A percentile compares a stretch with the other conserved stretches of the same genome.
Evolutionary conservation across 2,888 invertebrate genomes (phyloP).

Genomic region (Cryptocephalus primarius): DNA sequence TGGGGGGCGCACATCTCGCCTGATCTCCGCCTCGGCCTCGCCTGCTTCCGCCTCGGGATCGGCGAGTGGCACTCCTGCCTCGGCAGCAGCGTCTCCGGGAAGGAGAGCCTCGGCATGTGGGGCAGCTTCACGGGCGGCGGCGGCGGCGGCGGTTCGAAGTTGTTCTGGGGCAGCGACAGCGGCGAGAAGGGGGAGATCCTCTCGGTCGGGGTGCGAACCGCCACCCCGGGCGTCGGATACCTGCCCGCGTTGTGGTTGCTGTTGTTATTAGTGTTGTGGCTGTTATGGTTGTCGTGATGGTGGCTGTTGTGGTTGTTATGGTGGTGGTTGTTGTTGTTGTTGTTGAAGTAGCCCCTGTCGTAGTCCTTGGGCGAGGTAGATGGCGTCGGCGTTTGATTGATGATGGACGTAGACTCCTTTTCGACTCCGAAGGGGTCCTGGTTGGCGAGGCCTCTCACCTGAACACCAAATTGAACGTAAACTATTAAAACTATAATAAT

Average conservation of each 20-base stretch:
- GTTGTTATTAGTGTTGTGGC: constrained; percentile 34
- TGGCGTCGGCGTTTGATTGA: constrained; percentile 34
- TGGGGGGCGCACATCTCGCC: constrained; percentile 59
- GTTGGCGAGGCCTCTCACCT: constrained; percentile 11
- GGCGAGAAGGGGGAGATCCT: constrained; percentile 31
- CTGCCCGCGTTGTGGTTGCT: constrained; percentile 23
- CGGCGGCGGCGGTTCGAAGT: constrained; percentile 30
- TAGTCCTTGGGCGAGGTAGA: constrained; percentile 37
- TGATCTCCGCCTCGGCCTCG: constrained; percentile 71
- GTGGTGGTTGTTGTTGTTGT: constrained; percentile 23
- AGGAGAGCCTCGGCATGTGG: constrained; percentile 36
- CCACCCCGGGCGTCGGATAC: constrained; percentile 26
- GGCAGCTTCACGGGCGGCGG: constrained; percentile 32
- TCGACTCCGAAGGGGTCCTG: constrained; percentile 28
- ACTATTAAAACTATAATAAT: not conserved
- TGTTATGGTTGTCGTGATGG: constrained; percentile 32
- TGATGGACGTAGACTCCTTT: constrained; percentile 29
- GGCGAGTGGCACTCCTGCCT: constrained; percentile 57
- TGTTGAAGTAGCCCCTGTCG: constrained; percentile 26
- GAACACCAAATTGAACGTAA: no score
- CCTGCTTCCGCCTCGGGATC: constrained; percentile 77
- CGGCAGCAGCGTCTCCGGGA: constrained; percentile 35
- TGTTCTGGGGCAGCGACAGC: constrained; percentile 29
- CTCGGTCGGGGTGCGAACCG: constrained; percentile 9
- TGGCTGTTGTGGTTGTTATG: constrained; percentile 16